Percentiles rank a stretch among this genome's conserved stretches.
Conservation (phyloP, 2,797 vertebrate genomes). For the Parambassis ranga region DNA sequence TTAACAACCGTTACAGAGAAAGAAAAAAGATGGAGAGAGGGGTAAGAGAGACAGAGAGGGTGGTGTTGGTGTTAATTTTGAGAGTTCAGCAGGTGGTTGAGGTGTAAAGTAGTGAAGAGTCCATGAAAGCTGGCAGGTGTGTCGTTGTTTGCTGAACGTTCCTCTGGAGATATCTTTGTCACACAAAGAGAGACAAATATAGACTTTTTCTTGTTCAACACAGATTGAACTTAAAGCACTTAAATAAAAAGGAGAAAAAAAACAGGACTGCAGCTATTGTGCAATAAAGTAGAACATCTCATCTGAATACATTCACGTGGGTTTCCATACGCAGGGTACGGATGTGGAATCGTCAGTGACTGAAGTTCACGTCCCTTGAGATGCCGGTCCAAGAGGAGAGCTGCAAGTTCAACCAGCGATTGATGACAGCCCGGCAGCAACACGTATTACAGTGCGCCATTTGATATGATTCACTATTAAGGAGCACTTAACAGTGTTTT, state of each 20-base stretch:
- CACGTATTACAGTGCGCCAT: constrained; percentile 53
- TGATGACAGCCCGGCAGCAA: constrained; percentile 55
- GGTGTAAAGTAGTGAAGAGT: constrained; percentile 43
- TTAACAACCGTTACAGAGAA: constrained; percentile 45
- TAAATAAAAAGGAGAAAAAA: constrained; percentile 46
- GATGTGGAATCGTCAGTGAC: constrained; percentile 51
- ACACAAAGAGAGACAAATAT: constrained; percentile 52
- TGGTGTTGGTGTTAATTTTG: constrained; percentile 13
- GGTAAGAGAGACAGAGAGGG: constrained; percentile 5
- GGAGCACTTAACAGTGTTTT: constrained; percentile 81
- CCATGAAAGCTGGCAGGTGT: constrained; percentile 24
- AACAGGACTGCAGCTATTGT: constrained; percentile 66
- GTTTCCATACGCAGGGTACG: constrained; percentile 64
- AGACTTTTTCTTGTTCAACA: constrained; percentile 59
- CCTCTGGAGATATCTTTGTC: constrained; percentile 56
- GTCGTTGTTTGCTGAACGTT: constrained; percentile 9
- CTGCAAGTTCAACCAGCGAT: constrained; percentile 50
- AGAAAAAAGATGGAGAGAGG: constrained; percentile 22
- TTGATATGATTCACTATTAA: constrained; percentile 78
- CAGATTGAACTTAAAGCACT: constrained; percentile 73
- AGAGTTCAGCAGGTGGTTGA: constrained; percentile 48
- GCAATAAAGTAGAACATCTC: constrained; percentile 69
- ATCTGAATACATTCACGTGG: constrained; percentile 79
- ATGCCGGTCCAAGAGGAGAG: constrained; percentile 42
- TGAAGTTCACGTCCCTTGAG: constrained; percentile 63